phyloP scores from a whole-genome alignment of 1,140 invertebrate species.

The Homalodisca vitripennis region DNA sequence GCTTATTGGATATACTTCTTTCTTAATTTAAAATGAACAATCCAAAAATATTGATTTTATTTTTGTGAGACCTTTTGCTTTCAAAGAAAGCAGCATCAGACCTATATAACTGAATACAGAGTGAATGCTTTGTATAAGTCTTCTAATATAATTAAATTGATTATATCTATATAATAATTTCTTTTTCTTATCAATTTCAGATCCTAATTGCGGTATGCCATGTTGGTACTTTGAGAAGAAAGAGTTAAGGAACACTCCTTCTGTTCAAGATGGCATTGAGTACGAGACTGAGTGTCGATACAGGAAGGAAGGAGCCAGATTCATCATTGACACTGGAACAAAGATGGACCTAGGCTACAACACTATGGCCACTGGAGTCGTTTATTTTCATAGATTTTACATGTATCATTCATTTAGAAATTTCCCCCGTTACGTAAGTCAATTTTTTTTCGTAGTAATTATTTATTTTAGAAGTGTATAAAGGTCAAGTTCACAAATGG shows the following conservation, averaged over 20 bases:
- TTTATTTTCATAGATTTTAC: conserved; percentile 98
- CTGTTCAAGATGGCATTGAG: conserved; percentile 79
- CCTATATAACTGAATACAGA: too few species aligned
- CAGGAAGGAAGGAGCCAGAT: conserved; percentile 75
- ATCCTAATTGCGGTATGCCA: conserved; percentile 60
- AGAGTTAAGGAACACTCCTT: conserved; percentile 85
- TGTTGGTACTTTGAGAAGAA: conserved; percentile 97
- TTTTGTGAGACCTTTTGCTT: too few species aligned
- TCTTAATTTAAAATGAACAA: too few species aligned
- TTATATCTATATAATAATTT: too few species aligned
- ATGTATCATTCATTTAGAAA: conserved; percentile 95
- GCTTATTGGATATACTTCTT: too few species aligned
- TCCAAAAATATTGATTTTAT: too few species aligned
- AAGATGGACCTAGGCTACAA: conserved; percentile 94
- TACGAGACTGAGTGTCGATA: conserved; percentile 82
- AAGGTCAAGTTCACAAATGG: too few species aligned
- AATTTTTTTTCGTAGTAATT: too few species aligned
- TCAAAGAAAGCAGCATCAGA: too few species aligned
- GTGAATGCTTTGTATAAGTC: too few species aligned
- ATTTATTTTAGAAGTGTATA: too few species aligned
- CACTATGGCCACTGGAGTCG: conserved; percentile 96
- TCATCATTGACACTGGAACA: conserved; percentile 90
- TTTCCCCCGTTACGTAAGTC: conserved; percentile 91
- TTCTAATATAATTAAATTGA: too few species aligned
- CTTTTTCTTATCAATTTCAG: neutral